Evolutionary conservation across 92 coral and sea anemone species (phyloP).

Genomic region (Siderastrea siderea): DNA sequence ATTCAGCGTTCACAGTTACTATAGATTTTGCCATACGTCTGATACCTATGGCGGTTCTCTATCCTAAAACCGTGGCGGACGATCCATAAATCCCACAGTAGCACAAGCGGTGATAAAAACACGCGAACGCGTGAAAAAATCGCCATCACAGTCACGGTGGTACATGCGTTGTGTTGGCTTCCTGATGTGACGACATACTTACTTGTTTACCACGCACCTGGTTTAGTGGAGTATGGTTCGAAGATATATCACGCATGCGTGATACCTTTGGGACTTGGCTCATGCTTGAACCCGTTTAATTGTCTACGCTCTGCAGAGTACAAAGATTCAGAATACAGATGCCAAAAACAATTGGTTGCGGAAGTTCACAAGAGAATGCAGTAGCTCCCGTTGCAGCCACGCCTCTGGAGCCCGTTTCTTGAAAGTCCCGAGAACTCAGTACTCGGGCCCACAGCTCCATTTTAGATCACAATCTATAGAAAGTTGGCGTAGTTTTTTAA

Average conservation of each 20-base stretch:
- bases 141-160: slow-evolving; percentile 9
- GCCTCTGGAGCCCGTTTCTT: no score
- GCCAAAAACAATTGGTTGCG: neutral
- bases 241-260: slow-evolving; percentile 47
- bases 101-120: neutral
- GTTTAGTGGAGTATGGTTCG: slow-evolving; percentile 48
- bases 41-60: slow-evolving; percentile 28
- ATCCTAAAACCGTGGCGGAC: slow-evolving; percentile 42
- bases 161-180: slow-evolving; percentile 27
- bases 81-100: neutral
- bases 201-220: slow-evolving; percentile 2
- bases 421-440: no score
- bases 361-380: neutral
- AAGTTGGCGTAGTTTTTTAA: no score
- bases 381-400: neutral
- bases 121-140: slow-evolving; percentile 25
- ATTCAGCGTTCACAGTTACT: slow-evolving; percentile 38
- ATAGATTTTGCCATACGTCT: slow-evolving; percentile 38
- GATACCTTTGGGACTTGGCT: slow-evolving; percentile 45
- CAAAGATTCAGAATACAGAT: slow-evolving; percentile 36
- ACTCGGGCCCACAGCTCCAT: no score
- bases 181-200: slow-evolving; percentile 9
- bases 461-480: no score
- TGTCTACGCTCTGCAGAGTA: slow-evolving; percentile 46
- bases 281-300: slow-evolving; percentile 58